Evolutionary conservation across 2,113 vertebrate genomes (phyloP).

Genomic region (Scatophagus argus): DNA sequence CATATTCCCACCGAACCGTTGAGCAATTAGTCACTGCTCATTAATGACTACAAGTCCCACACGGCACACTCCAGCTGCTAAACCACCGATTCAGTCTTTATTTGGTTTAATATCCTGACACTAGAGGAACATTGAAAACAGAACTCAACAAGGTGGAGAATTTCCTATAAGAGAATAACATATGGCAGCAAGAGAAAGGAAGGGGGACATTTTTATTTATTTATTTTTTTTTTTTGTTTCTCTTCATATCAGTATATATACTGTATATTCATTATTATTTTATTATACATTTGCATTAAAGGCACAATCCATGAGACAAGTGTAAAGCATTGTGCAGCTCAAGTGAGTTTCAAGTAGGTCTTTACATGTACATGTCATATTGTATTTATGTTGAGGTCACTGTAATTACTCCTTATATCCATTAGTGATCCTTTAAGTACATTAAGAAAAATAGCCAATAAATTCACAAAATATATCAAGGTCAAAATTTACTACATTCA

Average conservation of each 20-base stretch:
- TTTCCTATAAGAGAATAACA: constrained; percentile 5
- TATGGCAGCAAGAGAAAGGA: neutral
- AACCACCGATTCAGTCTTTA: constrained; percentile 54
- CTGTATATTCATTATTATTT: no score
- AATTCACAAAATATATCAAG: no score
- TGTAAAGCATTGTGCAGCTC: neutral
- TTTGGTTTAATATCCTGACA: constrained; percentile 64
- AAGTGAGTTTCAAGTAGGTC: no score
- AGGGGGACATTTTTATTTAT: neutral
- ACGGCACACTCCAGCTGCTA: constrained; percentile 45
- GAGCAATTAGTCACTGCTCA: constrained; percentile 74
- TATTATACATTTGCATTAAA: neutral
- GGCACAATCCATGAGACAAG: neutral
- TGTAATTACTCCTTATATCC: neutral
- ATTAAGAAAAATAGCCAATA: no score
- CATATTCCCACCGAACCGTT: constrained; percentile 47
- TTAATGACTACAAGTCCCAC: constrained; percentile 72
- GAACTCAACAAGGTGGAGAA: neutral
- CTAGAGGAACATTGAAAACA: constrained; percentile 8
- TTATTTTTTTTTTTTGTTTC: neutral
- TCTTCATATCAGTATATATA: no score
- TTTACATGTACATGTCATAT: no score
- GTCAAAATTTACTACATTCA: no score
- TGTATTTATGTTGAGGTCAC: no score
- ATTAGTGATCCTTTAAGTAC: no score